phyloP scores from a whole-genome alignment of 2,888 invertebrate species.

The Cordylochernes scorpioides region DNA sequence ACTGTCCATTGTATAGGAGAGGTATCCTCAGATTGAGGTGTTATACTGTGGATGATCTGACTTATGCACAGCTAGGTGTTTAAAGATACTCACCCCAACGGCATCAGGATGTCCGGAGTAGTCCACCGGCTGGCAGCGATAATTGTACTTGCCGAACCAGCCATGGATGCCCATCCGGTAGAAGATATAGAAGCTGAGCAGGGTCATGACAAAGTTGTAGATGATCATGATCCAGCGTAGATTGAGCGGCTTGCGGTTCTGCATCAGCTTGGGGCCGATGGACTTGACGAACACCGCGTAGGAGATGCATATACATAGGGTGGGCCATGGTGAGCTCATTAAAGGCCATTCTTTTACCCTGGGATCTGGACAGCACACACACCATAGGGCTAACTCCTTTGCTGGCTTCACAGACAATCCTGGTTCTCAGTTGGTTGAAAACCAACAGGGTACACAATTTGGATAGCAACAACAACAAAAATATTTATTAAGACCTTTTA shows the following conservation, averaged over 20 bases:
- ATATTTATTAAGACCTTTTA: too few species aligned
- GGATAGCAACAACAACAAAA: too few species aligned
- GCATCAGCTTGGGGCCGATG: conserved; percentile 62
- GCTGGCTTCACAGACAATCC: too few species aligned
- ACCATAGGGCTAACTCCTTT: too few species aligned
- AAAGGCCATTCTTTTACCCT: conserved; percentile 14
- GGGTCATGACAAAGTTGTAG: conserved; percentile 67
- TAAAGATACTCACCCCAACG: conserved; percentile 40
- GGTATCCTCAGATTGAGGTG: too few species aligned
- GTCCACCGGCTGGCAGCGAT: conserved; percentile 50
- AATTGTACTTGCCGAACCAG: conserved; percentile 71
- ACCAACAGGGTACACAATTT: too few species aligned
- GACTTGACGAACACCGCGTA: conserved; percentile 18
- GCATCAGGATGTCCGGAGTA: conserved; percentile 38
- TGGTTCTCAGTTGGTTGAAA: too few species aligned
- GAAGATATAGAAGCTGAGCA: conserved; percentile 28
- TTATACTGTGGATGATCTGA: too few species aligned
- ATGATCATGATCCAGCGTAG: conserved; percentile 46
- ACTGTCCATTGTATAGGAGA: too few species aligned
- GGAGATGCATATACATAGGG: conserved; percentile 13
- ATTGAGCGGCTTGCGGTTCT: conserved; percentile 60
- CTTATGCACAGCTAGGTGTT: too few species aligned
- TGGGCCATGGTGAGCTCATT: conserved; percentile 14
- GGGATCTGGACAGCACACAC: too few species aligned
- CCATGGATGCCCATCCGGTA: conserved; percentile 25